These are phyloP conservation scores for Rosalia funebris DNA, from an alignment of 2,888 invertebrate genomes.

Conservation along the genomic window DNA sequence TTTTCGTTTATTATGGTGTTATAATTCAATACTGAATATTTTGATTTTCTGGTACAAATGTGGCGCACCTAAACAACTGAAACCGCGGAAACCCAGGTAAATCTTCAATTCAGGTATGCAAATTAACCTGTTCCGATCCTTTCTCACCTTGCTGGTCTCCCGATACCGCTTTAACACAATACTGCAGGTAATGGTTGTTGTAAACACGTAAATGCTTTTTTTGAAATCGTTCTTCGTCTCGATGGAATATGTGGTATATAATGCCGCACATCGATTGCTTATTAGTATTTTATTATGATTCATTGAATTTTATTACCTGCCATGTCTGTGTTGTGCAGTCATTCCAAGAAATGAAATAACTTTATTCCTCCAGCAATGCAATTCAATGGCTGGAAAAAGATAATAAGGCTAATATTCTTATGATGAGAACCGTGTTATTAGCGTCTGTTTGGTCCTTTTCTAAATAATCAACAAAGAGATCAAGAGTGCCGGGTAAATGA, in stretches of 20 bases:
- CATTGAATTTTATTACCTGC: not conserved
- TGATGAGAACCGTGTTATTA: too few relatives aligned
- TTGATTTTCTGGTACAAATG: slow-evolving; percentile 38
- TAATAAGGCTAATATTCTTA: not conserved
- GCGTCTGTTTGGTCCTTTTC: not conserved
- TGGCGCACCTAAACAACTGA: not conserved
- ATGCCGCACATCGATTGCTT: not conserved
- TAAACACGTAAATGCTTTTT: not conserved
- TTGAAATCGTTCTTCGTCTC: slow-evolving; percentile 15
- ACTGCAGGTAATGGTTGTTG: slow-evolving; percentile 52
- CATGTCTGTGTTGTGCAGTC: not conserved
- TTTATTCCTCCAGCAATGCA: not conserved
- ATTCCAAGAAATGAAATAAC: not conserved
- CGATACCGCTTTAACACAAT: slow-evolving; percentile 50
- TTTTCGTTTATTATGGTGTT: too few relatives aligned
- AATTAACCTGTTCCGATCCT: slow-evolving; percentile 35
- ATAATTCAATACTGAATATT: too few relatives aligned
- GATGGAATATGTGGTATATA: not conserved
- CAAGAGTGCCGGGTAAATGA: not conserved
- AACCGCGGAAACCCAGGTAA: slow-evolving; percentile 30
- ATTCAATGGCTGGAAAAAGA: not conserved
- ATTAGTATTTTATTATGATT: not conserved
- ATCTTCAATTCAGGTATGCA: slow-evolving; percentile 44
- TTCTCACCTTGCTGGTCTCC: slow-evolving; percentile 48
- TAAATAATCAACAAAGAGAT: not conserved